These are phyloP conservation scores for Moxostoma hubbsi DNA, from an alignment of 2,797 vertebrate genomes.

Conservation along the genomic window DNA sequence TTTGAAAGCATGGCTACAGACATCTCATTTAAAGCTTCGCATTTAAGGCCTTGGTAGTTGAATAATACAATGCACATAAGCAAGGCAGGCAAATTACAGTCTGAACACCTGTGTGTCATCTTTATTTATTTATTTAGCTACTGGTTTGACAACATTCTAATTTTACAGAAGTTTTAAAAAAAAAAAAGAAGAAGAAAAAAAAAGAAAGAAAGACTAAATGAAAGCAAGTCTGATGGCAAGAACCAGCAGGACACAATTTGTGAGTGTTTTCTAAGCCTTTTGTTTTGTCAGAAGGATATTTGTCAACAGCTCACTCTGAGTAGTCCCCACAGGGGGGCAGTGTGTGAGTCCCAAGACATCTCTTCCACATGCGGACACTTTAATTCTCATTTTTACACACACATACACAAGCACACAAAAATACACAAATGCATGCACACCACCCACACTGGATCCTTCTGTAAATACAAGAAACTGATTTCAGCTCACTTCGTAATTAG, in stretches of 20 bases:
- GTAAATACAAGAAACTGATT: slow-evolving; percentile 36
- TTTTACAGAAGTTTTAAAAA: too few species aligned
- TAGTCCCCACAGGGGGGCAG: slow-evolving; percentile 51
- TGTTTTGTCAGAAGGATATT: slow-evolving; percentile 40
- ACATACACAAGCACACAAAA: neutral
- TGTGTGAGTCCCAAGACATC: slow-evolving; percentile 24
- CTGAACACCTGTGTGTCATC: too few species aligned
- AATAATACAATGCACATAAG: neutral
- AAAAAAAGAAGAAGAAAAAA: too few species aligned
- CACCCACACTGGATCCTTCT: slow-evolving; percentile 19
- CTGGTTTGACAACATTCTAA: too few species aligned
- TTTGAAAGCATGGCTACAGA: slow-evolving; percentile 29
- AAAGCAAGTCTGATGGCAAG: neutral
- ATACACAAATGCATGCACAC: neutral
- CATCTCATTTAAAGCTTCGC: slow-evolving; percentile 26
- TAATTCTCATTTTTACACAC: slow-evolving; percentile 25
- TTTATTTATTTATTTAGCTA: too few species aligned
- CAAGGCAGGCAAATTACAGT: too few species aligned
- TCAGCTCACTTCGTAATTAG: neutral
- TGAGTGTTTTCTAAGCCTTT: slow-evolving; percentile 10
- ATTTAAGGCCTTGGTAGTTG: neutral
- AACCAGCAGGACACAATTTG: slow-evolving; percentile 36
- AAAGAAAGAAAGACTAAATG: slow-evolving; percentile 3
- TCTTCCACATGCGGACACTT: neutral
- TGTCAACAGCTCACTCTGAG: slow-evolving; percentile 38